These are phyloP conservation scores for Epizoanthus stellaris DNA, from an alignment of 92 coral and sea anemone species.

Conservation along the genomic window DNA sequence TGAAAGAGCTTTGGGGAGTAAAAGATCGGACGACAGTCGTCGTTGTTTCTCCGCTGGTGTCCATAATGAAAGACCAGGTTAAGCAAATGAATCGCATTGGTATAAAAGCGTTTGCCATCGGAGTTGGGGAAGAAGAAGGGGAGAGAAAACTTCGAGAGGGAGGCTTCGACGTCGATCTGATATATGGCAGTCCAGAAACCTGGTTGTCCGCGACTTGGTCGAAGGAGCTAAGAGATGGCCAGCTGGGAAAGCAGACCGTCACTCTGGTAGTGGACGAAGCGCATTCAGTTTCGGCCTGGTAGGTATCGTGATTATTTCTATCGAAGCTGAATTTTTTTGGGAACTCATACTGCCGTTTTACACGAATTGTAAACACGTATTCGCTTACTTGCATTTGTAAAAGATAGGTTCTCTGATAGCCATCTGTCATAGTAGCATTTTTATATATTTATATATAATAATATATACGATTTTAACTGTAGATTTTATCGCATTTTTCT, in stretches of 20 bases:
- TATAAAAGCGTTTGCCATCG: constrained; percentile 32
- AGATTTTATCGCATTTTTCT: too few species aligned
- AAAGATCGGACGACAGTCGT: constrained; percentile 6
- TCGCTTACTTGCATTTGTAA: too few species aligned
- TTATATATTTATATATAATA: too few species aligned
- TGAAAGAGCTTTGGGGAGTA: neutral
- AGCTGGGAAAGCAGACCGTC: constrained; percentile 30
- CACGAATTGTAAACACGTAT: too few species aligned
- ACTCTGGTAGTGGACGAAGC: constrained; percentile 32
- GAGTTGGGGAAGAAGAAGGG: constrained; percentile 24
- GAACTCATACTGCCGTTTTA: too few species aligned
- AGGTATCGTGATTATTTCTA: neutral
- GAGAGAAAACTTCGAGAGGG: constrained; percentile 5
- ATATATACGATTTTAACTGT: too few species aligned
- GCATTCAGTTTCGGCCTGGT: constrained; percentile 52
- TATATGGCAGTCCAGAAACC: constrained; percentile 44
- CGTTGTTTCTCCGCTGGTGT: constrained; percentile 5
- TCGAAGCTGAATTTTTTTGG: too few species aligned
- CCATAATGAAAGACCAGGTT: constrained; percentile 48
- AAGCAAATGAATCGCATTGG: constrained; percentile 28
- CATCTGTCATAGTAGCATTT: too few species aligned
- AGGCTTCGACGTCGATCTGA: constrained; percentile 11
- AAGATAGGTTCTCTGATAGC: too few species aligned
- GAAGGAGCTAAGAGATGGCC: constrained; percentile 33
- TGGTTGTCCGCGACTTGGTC: constrained; percentile 37